Evolutionary conservation across 2,113 vertebrate species (phyloP).

Genomic region (Hydrolagus affinis): DNA sequence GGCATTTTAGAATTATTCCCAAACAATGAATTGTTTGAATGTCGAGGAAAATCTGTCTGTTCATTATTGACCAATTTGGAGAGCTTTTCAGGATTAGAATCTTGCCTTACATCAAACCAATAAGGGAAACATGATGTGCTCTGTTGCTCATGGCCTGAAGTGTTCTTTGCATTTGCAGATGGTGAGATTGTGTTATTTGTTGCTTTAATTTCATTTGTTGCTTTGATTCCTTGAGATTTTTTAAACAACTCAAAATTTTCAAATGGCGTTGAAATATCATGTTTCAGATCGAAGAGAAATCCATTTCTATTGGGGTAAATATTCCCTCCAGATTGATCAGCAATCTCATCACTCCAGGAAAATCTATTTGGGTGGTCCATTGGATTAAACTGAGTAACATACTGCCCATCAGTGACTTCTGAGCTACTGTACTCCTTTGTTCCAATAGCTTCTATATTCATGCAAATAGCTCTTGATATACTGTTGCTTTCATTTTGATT

Average conservation of each 20-base stretch:
- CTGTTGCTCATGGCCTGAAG: conserved; percentile 6
- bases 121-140: conserved; percentile 23
- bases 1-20: conserved; percentile 30
- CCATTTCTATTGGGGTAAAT: not conserved
- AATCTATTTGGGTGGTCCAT: not conserved
- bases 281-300: not conserved
- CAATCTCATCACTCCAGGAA: not conserved
- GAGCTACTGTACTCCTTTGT: not conserved
- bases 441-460: conserved; percentile 9
- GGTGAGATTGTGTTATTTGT: not conserved
- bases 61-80: not conserved
- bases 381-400: not conserved
- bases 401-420: not conserved
- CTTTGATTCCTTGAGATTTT: not conserved
- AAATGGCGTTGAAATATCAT: not conserved
- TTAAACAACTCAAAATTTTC: conserved; percentile 12
- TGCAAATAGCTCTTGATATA: conserved; percentile 9
- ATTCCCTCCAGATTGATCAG: not conserved
- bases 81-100: not conserved
- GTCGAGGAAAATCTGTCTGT: not conserved
- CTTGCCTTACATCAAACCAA: conserved; percentile 28
- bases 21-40: not conserved
- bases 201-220: conserved; percentile 2
- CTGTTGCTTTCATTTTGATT: conserved; percentile 13
- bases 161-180: not conserved